phyloP scores from a whole-genome alignment of 2,113 vertebrate species.

The Prunella himalayana region DNA sequence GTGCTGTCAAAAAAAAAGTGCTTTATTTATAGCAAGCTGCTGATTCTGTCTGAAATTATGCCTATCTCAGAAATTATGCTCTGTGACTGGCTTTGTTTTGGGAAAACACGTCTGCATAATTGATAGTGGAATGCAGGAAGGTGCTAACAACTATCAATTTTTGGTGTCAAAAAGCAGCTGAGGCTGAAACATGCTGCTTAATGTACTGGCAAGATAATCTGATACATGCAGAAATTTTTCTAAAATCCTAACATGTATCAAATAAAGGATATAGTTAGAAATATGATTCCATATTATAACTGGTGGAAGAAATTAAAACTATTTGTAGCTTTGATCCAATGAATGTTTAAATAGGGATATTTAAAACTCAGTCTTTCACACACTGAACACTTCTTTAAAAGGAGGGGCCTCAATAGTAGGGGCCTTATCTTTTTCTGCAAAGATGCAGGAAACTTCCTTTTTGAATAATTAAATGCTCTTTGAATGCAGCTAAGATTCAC shows the following conservation, averaged over 20 bases:
- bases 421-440: not conserved
- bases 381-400: not conserved
- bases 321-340: not conserved
- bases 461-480: slow-evolving; percentile 63
- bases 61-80: not conserved
- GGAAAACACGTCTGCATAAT: slow-evolving; percentile 12
- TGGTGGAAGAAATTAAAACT: not conserved
- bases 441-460: not conserved
- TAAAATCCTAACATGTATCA: not conserved
- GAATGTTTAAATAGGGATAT: not conserved
- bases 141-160: slow-evolving; percentile 37
- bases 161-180: slow-evolving; percentile 1
- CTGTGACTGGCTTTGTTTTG: slow-evolving; percentile 9
- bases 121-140: slow-evolving; percentile 36
- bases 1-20: not conserved
- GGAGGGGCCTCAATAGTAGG: not conserved
- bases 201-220: not conserved
- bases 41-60: slow-evolving; percentile 36
- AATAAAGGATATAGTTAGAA: not conserved
- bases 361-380: not conserved
- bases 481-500: slow-evolving; percentile 40
- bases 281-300: not conserved
- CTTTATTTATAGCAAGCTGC: slow-evolving; percentile 41
- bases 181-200: not conserved
- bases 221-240: not conserved